Conservation (phyloP, 2,888 invertebrate genomes). For the Anagyrus pseudococci region DNA sequence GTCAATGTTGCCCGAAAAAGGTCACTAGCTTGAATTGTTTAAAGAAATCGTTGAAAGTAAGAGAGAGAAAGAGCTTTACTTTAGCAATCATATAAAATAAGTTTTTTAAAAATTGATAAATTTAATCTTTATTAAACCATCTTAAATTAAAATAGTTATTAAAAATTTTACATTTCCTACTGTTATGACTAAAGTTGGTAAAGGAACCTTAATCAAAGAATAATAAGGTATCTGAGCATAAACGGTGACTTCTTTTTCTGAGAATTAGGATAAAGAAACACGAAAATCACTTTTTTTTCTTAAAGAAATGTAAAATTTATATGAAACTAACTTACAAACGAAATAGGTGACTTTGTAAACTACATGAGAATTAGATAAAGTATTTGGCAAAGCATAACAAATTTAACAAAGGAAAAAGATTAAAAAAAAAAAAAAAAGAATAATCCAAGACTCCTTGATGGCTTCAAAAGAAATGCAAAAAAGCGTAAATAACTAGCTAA, state of each 20-base stretch:
- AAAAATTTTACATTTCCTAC: constrained; percentile 33
- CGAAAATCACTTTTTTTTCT: constrained; percentile 13
- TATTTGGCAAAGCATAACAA: too few species aligned
- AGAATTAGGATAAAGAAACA: constrained; percentile 24
- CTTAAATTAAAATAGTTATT: constrained; percentile 26
- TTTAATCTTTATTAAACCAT: constrained; percentile 37
- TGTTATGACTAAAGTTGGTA: constrained; percentile 22
- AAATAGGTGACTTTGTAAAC: too few species aligned
- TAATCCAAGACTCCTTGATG: too few species aligned
- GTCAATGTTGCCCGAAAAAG: too few species aligned
- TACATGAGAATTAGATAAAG: too few species aligned
- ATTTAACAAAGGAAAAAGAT: constrained; percentile 1
- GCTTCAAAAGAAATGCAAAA: too few species aligned
- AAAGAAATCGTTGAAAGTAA: background rate
- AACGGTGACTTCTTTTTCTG: constrained; percentile 7
- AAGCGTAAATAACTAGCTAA: background rate
- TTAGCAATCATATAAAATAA: constrained; percentile 3
- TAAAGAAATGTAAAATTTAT: too few species aligned
- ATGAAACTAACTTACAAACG: too few species aligned
- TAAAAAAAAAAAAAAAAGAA: constrained; percentile 11
- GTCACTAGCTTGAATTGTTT: too few species aligned
- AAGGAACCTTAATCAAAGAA: constrained; percentile 30
- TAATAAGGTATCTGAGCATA: constrained; percentile 19
- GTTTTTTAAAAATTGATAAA: constrained; percentile 35
- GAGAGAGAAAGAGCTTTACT: background rate